Evolutionary conservation across 1,140 invertebrate species (phyloP), one percentile per base, ranked within the genome.

Genomic region (Melanaphis sacchari): DNA sequence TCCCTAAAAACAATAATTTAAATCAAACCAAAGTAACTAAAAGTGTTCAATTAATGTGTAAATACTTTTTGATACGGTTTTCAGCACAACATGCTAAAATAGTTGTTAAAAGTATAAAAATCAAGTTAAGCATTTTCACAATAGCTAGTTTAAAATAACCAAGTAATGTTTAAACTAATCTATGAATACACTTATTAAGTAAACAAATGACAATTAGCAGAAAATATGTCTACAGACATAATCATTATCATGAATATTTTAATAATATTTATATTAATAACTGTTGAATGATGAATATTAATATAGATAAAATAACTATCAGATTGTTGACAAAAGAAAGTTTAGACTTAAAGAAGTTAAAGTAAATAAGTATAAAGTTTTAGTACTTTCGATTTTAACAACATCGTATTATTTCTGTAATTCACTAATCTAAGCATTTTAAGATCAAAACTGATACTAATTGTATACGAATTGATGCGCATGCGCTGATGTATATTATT

Each of bases 1-100:
- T 93, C 91, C 21, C 91, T 93, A n/a, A 82, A n/a, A 59, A 54
- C 11, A 90, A 90, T 31, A 54, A 40, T 46, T 52, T 52, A 4
- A 59, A 90, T 76, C 11, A 76, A 76, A 76, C 31, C 31, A 76
- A 7, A 90, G 15, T 1, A 6, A 40, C n/a, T 66, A 15, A 2
- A 59, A 21, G 6, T 31, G 59, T 18, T 76, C 1, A 66, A 21
- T 90, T 22, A 89, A 89, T 18, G 6, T 41, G 66, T 6, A 90
- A 66, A 41, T 90, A 90, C 89, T 26, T 90, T 90, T 90, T 66
- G 31, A 11, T 36, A 40, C 1, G 26, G n/a, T 38, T 41, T 31
- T 90, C 89, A 26, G 38, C 89, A 41, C 2, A 41, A 90, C 88
- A 89, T 31, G 49, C 52, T 26, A 40, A 36, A 52, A 24, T 54